These are phyloP conservation scores for Gymnothorax javanicus DNA, from an alignment of 2,797 vertebrate species.

Conservation along the genomic window DNA sequence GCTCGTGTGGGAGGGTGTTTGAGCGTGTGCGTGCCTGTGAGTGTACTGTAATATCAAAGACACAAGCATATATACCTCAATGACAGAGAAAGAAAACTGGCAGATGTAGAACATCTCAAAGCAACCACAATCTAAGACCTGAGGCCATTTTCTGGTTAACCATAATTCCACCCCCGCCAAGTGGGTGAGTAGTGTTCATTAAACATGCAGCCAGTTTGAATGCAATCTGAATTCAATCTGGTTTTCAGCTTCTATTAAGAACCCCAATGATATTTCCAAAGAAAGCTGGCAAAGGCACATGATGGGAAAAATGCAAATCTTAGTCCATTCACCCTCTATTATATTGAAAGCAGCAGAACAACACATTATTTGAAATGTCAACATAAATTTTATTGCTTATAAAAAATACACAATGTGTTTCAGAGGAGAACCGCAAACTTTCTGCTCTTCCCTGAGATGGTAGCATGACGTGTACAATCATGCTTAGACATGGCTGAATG, in stretches of 20 bases:
- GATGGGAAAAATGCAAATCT: too few relatives aligned
- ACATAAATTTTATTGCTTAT: too few relatives aligned
- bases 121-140: conserved; percentile 10
- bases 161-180: conserved; percentile 8
- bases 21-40: neutral
- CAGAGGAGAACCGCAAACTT: too few relatives aligned
- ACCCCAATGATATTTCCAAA: too few relatives aligned
- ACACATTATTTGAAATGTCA: too few relatives aligned
- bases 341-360: too few relatives aligned
- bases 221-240: neutral
- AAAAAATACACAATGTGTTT: too few relatives aligned
- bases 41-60: neutral
- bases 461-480: too few relatives aligned
- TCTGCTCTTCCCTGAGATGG: too few relatives aligned
- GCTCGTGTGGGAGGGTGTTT: neutral
- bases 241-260: neutral
- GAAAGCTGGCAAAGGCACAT: too few relatives aligned
- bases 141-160: neutral
- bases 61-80: neutral
- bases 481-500: too few relatives aligned
- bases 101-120: neutral
- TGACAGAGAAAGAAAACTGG: neutral
- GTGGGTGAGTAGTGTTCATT: neutral
- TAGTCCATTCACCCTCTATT: too few relatives aligned
- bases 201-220: neutral